These are phyloP conservation scores for Ceyx cyanopectus DNA, from an alignment of 2,113 vertebrate genomes.

Conservation along the genomic window DNA sequence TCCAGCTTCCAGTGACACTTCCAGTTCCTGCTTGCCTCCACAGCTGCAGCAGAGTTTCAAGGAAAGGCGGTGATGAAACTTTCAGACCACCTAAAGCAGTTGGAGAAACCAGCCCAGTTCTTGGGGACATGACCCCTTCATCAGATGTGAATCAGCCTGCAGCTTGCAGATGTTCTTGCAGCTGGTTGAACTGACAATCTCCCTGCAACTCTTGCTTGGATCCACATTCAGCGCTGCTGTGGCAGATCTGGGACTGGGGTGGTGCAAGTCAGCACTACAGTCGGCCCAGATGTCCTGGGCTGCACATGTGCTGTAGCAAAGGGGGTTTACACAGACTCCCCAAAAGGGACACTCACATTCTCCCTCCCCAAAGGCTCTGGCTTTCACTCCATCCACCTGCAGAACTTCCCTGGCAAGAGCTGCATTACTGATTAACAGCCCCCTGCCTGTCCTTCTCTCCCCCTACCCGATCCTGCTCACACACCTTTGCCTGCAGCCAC, in stretches of 20 bases:
- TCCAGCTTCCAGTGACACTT: background rate
- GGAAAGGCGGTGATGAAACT: background rate
- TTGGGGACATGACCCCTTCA: background rate
- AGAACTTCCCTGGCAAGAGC: fast-evolving
- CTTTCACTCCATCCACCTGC: background rate
- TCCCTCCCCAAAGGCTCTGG: fast-evolving
- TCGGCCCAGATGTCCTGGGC: fast-evolving
- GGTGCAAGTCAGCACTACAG: background rate
- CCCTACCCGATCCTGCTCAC: background rate
- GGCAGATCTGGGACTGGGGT: background rate
- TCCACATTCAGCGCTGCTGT: background rate
- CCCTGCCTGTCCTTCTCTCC: background rate
- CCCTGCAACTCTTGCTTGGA: background rate
- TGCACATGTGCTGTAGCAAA: background rate
- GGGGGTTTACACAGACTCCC: background rate
- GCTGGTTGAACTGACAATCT: fast-evolving
- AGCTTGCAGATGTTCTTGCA: fast-evolving
- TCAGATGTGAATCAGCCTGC: background rate
- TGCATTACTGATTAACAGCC: background rate
- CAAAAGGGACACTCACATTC: background rate
- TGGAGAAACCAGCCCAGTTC: background rate
- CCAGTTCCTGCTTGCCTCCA: background rate
- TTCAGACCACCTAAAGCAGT: background rate
- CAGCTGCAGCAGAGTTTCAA: background rate
- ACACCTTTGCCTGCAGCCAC: background rate